phyloP scores from a whole-genome alignment of 2,888 invertebrate species.

The Nephrotoma appendiculata region DNA sequence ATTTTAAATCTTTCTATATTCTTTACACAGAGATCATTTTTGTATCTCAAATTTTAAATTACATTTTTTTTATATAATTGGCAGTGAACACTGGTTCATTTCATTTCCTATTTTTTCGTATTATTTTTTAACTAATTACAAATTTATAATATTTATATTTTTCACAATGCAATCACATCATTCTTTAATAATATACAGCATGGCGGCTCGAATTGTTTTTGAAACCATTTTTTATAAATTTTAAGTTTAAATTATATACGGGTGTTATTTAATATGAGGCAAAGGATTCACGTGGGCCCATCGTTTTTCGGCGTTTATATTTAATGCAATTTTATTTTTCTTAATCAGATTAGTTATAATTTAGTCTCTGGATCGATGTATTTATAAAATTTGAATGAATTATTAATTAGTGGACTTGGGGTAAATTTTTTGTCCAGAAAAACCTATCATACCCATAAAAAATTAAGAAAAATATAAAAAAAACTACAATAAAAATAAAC shows the following conservation, averaged over 20 bases:
- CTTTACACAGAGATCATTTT: not conserved
- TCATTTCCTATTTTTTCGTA: constrained; percentile 12
- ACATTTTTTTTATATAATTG: constrained; percentile 10
- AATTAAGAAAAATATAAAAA: no score
- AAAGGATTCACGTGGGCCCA: not conserved
- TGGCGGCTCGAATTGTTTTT: not conserved
- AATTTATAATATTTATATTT: not conserved
- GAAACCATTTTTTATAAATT: not conserved
- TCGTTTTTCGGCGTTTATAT: not conserved
- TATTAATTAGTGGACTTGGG: no score
- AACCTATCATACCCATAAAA: not conserved
- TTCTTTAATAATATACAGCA: not conserved
- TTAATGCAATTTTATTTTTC: not conserved
- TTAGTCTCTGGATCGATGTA: not conserved
- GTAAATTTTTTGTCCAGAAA: not conserved
- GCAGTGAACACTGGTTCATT: constrained; percentile 20
- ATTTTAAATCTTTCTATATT: not conserved
- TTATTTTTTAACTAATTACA: not conserved
- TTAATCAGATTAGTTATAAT: not conserved
- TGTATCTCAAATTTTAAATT: not conserved
- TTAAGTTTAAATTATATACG: not conserved
- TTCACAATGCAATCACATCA: not conserved
- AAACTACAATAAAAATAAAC: no score
- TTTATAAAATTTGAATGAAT: no score
- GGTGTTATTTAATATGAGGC: not conserved